These are phyloP conservation scores for Miniopterus natalensis DNA, from an alignment of 2,113 vertebrate genomes.

Conservation along the genomic window DNA sequence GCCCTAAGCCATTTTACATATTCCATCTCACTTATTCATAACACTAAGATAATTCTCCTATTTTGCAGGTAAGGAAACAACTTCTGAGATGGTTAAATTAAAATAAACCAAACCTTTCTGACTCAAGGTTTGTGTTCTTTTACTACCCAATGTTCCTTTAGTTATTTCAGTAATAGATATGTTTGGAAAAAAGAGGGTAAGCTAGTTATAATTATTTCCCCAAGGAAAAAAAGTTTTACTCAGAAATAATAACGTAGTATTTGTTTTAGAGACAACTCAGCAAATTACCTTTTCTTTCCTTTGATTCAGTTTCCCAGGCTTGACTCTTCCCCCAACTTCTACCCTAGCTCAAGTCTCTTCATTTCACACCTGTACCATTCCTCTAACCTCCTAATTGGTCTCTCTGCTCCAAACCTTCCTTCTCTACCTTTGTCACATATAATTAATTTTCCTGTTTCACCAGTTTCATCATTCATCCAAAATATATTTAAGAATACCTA, in stretches of 20 bases:
- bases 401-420: constrained; percentile 27
- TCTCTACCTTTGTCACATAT: neutral
- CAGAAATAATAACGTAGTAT: constrained; percentile 7
- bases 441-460: neutral
- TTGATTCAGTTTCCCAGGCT: constrained; percentile 43
- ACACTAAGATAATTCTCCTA: neutral
- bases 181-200: neutral
- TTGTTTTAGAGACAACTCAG: neutral
- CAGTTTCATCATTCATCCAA: constrained; percentile 35
- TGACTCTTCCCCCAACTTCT: neutral
- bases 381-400: constrained; percentile 31
- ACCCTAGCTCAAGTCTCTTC: neutral
- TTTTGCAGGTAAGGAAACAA: constrained; percentile 4
- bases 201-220: constrained; percentile 2
- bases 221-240: neutral
- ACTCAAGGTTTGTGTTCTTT: neutral
- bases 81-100: constrained; percentile 12
- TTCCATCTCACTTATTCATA: constrained; percentile 3
- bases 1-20: neutral
- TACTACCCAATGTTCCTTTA: neutral
- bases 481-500: constrained; percentile 28
- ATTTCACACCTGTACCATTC: neutral
- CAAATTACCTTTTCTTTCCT: constrained; percentile 47
- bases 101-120: neutral
- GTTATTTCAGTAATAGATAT: constrained; percentile 5